A percentile compares a stretch with the other conserved stretches of the same genome.
Evolutionary conservation across 2,797 vertebrate genomes (phyloP).

Genomic region (Parauchenoglanis punctatus): DNA sequence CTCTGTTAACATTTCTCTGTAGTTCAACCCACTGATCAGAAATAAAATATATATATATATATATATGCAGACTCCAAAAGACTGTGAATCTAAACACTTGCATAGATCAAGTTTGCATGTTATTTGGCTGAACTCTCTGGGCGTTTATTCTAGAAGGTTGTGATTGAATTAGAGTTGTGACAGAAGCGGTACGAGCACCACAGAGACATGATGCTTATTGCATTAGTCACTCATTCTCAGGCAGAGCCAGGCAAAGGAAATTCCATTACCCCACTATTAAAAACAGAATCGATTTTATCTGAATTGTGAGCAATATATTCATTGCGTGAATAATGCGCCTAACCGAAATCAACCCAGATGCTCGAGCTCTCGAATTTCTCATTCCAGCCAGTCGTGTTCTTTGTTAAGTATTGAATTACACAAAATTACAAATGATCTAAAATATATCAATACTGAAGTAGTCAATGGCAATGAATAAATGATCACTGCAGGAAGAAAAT

Average conservation of each 20-base stretch:
- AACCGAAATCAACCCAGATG: conserved; percentile 33
- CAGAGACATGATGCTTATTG: conserved; percentile 52
- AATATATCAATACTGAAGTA: conserved; percentile 46
- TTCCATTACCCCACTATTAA: conserved; percentile 58
- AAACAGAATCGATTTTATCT: conserved; percentile 57
- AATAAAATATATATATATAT: background rate
- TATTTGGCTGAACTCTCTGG: conserved; percentile 39
- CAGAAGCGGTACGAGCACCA: conserved; percentile 47
- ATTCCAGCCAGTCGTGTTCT: conserved; percentile 3
- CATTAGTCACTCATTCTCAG: conserved; percentile 59
- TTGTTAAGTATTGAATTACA: conserved; percentile 45
- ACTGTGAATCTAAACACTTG: conserved; percentile 20
- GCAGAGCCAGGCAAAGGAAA: conserved; percentile 46
- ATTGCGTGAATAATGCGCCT: conserved; percentile 44
- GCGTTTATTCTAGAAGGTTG: conserved; percentile 47
- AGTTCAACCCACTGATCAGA: conserved; percentile 4
- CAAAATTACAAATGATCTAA: conserved; percentile 45
- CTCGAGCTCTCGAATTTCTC: background rate
- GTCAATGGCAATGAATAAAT: conserved; percentile 33
- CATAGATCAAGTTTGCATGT: conserved; percentile 48
- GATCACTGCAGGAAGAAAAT: conserved; percentile 20
- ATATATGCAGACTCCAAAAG: conserved; percentile 5
- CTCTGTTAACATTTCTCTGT: background rate
- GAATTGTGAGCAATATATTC: conserved; percentile 49
- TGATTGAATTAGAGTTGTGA: conserved; percentile 54